A percentile compares a stretch with the other conserved stretches of the same genome.
phyloP scores from a whole-genome alignment of 2,113 vertebrate genomes.

The Scortum barcoo region DNA sequence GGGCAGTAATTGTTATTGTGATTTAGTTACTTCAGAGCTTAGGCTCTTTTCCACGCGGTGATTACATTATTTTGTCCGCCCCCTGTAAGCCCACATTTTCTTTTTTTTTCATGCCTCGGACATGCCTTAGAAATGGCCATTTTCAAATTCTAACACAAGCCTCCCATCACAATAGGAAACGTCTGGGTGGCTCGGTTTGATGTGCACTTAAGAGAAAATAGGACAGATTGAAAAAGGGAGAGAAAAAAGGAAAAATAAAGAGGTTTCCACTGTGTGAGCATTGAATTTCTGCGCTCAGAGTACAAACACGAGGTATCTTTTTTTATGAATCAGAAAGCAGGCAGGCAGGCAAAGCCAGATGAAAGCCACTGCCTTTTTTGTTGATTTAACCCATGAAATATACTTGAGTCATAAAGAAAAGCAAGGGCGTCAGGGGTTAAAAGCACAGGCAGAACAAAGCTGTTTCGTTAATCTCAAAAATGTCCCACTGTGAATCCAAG shows the following conservation, averaged over 20 bases:
- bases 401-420: neutral
- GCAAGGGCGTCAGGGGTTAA: neutral
- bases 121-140: slow-evolving; percentile 6
- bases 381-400: slow-evolving; percentile 12
- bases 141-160: slow-evolving; percentile 46
- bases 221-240: slow-evolving; percentile 17
- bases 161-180: slow-evolving; percentile 45
- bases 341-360: slow-evolving; percentile 13
- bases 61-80: slow-evolving; percentile 9
- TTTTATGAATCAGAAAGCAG: slow-evolving; percentile 20
- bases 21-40: slow-evolving; percentile 9
- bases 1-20: slow-evolving; percentile 13
- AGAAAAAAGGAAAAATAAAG: slow-evolving; percentile 31
- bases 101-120: slow-evolving; percentile 24
- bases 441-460: neutral
- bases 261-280: slow-evolving; percentile 12
- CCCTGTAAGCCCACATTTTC: neutral
- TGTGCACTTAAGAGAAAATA: slow-evolving; percentile 59
- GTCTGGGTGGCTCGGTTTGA: slow-evolving; percentile 28
- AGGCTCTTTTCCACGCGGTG: slow-evolving; percentile 5
- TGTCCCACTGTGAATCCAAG: neutral
- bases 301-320: slow-evolving; percentile 28
- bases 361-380: slow-evolving; percentile 30
- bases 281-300: slow-evolving; percentile 9
- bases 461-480: neutral